Evolutionary conservation across 2,113 vertebrate genomes (phyloP).

Genomic region (Neomonachus schauinslandi): DNA sequence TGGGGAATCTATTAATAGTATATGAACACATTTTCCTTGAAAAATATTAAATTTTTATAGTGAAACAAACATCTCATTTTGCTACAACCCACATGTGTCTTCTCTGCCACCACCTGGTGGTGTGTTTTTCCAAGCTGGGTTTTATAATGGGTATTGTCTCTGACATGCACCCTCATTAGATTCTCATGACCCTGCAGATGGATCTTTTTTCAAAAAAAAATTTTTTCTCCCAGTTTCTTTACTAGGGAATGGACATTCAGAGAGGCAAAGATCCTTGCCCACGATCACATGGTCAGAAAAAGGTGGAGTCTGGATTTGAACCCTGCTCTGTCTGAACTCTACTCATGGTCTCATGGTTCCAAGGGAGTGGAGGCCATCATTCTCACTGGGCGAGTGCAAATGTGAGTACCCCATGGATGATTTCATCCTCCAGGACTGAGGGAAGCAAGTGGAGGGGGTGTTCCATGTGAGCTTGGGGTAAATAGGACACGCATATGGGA

Average conservation of each 20-base stretch:
- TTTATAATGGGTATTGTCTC: not conserved
- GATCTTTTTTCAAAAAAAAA: not conserved
- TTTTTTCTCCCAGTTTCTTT: not conserved
- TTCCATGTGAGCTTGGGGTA: not conserved
- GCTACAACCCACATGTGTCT: accelerated
- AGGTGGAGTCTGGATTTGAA: not conserved
- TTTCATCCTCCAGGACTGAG: not conserved
- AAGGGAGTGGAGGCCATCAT: not conserved
- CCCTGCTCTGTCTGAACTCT: not conserved
- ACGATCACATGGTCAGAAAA: not conserved
- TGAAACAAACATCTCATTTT: too few relatives aligned
- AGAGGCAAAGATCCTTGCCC: not conserved
- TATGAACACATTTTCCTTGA: not conserved
- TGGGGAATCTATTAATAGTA: not conserved
- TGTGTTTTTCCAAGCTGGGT: not conserved
- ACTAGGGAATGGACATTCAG: not conserved
- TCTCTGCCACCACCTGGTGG: not conserved
- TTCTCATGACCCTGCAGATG: not conserved
- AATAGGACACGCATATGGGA: not conserved
- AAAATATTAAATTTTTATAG: not conserved
- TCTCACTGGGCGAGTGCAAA: not conserved
- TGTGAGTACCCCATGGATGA: too few relatives aligned
- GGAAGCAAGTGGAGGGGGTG: not conserved
- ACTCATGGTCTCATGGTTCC: not conserved
- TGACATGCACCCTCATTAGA: not conserved